Conservation (phyloP, 2,797 vertebrate species). For the Salmo trutta region DNA sequence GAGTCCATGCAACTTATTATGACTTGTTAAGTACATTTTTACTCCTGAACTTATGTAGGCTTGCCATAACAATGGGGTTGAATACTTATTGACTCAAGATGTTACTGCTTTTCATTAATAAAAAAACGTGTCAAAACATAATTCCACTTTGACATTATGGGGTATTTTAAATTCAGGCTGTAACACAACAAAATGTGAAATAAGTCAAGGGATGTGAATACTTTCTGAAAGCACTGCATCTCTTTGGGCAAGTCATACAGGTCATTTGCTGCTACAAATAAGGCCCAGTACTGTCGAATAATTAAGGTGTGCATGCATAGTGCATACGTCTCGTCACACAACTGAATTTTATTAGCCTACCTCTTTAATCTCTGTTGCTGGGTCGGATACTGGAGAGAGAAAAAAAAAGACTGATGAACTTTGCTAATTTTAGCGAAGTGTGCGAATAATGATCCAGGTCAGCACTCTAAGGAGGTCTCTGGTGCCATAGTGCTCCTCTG, state of each 20-base stretch:
- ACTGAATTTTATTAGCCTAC: neutral
- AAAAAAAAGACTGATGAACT: constrained; percentile 59
- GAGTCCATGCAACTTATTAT: too few relatives aligned
- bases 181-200: too few relatives aligned
- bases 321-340: neutral
- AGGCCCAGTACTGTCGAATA: neutral
- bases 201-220: too few relatives aligned
- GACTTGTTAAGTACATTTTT: too few relatives aligned
- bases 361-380: constrained; percentile 19
- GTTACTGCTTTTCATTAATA: too few relatives aligned
- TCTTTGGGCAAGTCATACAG: neutral
- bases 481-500: constrained; percentile 49
- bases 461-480: constrained; percentile 55
- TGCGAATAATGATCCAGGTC: constrained; percentile 64
- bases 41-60: too few relatives aligned
- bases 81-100: too few relatives aligned
- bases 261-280: neutral
- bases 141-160: too few relatives aligned
- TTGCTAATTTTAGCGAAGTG: constrained; percentile 65
- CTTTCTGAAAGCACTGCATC: too few relatives aligned
- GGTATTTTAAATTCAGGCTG: too few relatives aligned
- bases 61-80: too few relatives aligned
- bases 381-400: constrained; percentile 46
- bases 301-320: neutral
- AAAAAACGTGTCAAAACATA: too few relatives aligned